These are phyloP conservation scores for Ochropleura leucogaster DNA, from an alignment of 2,888 invertebrate species.

Conservation along the genomic window DNA sequence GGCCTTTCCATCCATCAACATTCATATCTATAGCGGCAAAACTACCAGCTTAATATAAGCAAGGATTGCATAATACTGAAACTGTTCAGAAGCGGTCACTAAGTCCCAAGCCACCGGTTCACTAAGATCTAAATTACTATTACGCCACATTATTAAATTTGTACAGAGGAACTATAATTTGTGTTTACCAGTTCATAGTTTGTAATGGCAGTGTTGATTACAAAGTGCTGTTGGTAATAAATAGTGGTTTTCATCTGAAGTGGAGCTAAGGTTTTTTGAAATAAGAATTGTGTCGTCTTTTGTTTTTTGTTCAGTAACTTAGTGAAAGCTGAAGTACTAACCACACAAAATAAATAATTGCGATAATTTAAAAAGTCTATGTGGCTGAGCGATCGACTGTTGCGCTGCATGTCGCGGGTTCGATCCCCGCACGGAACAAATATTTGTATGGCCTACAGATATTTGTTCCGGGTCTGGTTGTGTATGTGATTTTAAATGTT, in stretches of 20 bases:
- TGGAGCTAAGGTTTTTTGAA: neutral
- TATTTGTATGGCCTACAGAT: no score
- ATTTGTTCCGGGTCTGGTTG: no score
- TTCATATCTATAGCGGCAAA: slow-evolving; percentile 3
- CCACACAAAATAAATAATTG: no score
- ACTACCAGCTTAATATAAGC: slow-evolving; percentile 40
- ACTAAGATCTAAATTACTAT: slow-evolving; percentile 66
- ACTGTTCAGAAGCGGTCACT: slow-evolving; percentile 54
- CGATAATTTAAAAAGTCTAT: no score
- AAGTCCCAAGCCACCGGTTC: slow-evolving; percentile 54
- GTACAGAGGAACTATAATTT: slow-evolving; percentile 62
- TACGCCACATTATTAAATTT: slow-evolving; percentile 65
- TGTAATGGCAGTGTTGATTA: slow-evolving; percentile 31
- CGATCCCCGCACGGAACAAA: no score
- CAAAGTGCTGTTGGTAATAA: slow-evolving; percentile 25
- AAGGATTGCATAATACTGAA: slow-evolving; percentile 31
- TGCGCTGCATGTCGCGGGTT: no score
- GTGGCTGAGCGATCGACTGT: no score
- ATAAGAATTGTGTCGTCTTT: neutral
- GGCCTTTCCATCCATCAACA: no score
- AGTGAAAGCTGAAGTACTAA: neutral
- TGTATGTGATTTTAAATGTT: no score
- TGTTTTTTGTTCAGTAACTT: neutral
- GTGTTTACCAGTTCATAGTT: slow-evolving; percentile 48
- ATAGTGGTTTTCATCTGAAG: slow-evolving; percentile 19